phyloP scores from a whole-genome alignment of 2,113 vertebrate species.

The Syrmaticus mikado region DNA sequence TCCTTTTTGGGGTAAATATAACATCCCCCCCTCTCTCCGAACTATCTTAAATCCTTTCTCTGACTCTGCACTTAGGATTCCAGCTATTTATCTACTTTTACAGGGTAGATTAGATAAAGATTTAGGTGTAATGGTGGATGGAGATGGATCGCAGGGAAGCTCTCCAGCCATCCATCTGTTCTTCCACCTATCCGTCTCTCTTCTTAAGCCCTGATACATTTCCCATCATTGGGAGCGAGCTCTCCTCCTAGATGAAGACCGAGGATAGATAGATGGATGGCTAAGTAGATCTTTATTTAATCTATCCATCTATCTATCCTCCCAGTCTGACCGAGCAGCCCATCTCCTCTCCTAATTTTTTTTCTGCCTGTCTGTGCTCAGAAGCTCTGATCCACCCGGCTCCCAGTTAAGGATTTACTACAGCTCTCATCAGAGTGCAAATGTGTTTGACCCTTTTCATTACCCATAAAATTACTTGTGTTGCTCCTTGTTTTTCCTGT shows the following conservation, averaged over 20 bases:
- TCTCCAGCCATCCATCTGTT: conserved; percentile 40
- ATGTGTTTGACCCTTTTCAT: conserved; percentile 43
- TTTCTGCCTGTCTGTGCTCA: neutral
- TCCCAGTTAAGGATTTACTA: conserved; percentile 43
- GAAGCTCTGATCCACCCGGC: conserved; percentile 10
- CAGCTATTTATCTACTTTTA: neutral
- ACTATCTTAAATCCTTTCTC: neutral
- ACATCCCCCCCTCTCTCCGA: neutral
- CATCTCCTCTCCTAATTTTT: neutral
- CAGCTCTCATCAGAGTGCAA: conserved; percentile 38
- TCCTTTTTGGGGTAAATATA: neutral
- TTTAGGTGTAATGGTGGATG: conserved; percentile 26
- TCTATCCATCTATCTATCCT: conserved; percentile 45
- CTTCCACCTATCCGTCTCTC: conserved; percentile 12
- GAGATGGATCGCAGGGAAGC: conserved; percentile 34
- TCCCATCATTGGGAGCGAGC: neutral
- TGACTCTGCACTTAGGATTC: neutral
- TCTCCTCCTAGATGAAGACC: conserved; percentile 3
- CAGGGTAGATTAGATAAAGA: conserved; percentile 22
- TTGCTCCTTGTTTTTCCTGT: neutral
- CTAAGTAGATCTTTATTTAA: conserved; percentile 58
- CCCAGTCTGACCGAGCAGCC: conserved; percentile 30
- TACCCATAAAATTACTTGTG: conserved; percentile 24
- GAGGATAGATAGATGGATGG: conserved; percentile 38
- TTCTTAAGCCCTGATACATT: neutral